Percentiles rank a stretch among this genome's conserved stretches.
Conservation (phyloP, 2,888 invertebrate species). For the Plagodis pulveraria region DNA sequence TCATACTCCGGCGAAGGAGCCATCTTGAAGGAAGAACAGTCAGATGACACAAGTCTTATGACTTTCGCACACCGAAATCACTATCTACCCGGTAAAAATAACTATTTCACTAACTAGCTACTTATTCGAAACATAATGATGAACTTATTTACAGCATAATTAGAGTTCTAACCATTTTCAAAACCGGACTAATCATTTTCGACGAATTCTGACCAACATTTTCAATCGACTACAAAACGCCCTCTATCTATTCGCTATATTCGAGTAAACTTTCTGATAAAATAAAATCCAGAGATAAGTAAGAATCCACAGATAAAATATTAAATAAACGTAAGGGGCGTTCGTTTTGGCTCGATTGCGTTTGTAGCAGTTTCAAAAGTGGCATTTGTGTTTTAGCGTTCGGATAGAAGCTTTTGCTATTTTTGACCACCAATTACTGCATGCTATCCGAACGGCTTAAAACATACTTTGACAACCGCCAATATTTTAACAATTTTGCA, state of each 20-base stretch:
- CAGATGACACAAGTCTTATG: conserved; percentile 85
- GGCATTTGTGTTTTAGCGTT: too few species aligned
- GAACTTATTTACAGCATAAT: conserved; percentile 64
- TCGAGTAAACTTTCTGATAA: conserved; percentile 24
- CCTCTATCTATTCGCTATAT: conserved; percentile 43
- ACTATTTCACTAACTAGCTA: conserved; percentile 64
- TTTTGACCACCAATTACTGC: too few species aligned
- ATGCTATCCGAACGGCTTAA: too few species aligned
- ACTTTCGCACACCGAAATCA: conserved; percentile 77
- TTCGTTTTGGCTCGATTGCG: too few species aligned
- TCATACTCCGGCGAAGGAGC: conserved; percentile 92
- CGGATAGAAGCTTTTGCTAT: too few species aligned
- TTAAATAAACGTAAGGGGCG: not conserved
- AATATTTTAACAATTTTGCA: too few species aligned
- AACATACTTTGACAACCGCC: too few species aligned
- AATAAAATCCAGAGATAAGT: not conserved
- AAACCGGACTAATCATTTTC: conserved; percentile 78
- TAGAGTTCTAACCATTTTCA: conserved; percentile 73
- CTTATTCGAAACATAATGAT: conserved; percentile 69
- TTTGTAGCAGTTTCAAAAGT: too few species aligned
- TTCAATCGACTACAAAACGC: conserved; percentile 65
- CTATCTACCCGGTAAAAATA: conserved; percentile 62
- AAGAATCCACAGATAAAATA: not conserved
- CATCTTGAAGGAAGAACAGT: conserved; percentile 88
- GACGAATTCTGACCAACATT: conserved; percentile 77